phyloP scores from a whole-genome alignment of 2,113 vertebrate species.

The Cathartes aura region DNA sequence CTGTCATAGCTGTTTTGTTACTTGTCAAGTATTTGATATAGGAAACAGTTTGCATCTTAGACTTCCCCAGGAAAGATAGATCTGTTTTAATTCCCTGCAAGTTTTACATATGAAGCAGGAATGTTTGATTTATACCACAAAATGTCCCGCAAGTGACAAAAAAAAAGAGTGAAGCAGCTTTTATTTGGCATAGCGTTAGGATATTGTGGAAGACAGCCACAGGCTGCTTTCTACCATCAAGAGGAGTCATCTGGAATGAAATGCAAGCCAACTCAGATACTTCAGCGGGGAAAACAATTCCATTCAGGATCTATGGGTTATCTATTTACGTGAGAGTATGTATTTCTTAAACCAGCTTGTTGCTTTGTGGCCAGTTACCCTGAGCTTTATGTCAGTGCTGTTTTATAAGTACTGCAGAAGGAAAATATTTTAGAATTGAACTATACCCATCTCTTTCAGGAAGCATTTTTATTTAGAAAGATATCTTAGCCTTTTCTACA shows the following conservation, averaged over 20 bases:
- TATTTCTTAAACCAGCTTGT: not conserved
- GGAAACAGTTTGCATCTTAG: not conserved
- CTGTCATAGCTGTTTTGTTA: not conserved
- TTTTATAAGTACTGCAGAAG: not conserved
- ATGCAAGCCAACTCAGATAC: not conserved
- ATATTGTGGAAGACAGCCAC: not conserved
- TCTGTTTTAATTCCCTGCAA: not conserved
- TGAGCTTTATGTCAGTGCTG: not conserved
- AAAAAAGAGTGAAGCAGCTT: not conserved
- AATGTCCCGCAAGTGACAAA: not conserved
- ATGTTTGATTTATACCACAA: not conserved
- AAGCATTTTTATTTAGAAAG: not conserved
- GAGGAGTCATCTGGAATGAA: not conserved
- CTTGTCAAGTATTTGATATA: not conserved
- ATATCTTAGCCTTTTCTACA: not conserved
- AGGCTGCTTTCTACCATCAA: not conserved
- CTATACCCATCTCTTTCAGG: not conserved
- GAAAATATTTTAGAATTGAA: not conserved
- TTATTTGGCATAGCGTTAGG: not conserved
- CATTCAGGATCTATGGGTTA: not conserved
- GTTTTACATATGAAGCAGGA: not conserved
- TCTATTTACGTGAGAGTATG: accelerated
- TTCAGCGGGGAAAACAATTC: not conserved
- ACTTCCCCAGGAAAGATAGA: not conserved
- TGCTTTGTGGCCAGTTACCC: not conserved